Evolutionary conservation across 2,113 vertebrate species (phyloP).

Genomic region (Acinonyx jubatus): DNA sequence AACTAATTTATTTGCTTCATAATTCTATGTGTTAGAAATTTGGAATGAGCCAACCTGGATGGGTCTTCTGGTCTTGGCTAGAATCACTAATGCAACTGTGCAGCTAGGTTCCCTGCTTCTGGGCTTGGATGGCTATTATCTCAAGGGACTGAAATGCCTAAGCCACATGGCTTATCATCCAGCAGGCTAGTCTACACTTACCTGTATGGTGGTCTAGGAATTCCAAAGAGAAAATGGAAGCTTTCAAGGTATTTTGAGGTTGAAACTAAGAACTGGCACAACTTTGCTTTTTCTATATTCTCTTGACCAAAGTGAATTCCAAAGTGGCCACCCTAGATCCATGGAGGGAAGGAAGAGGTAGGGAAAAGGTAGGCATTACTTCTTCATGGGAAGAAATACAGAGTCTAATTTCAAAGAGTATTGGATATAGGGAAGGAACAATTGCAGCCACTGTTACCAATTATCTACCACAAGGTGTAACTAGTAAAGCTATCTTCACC

Average conservation of each 20-base stretch:
- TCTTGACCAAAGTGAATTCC: neutral
- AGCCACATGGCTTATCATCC: neutral
- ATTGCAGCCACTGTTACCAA: neutral
- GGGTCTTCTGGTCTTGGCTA: neutral
- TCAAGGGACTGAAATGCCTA: neutral
- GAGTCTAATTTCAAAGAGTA: neutral
- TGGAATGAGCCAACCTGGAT: neutral
- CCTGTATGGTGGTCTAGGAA: neutral
- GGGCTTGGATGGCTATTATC: neutral
- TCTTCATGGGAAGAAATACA: neutral
- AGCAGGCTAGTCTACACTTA: neutral
- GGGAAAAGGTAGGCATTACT: neutral
- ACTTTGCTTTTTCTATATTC: neutral
- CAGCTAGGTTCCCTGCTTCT: neutral
- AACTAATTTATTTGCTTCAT: neutral
- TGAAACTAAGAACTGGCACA: neutral
- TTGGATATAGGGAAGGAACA: neutral
- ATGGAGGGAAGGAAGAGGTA: neutral
- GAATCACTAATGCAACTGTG: neutral
- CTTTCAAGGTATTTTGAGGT: neutral
- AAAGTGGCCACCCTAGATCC: neutral
- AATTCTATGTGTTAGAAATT: neutral
- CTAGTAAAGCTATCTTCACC: neutral
- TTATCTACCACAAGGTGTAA: neutral
- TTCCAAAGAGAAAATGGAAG: neutral